These are phyloP conservation scores for Acanthosoma haemorrhoidale DNA, from an alignment of 2,888 invertebrate species.

Conservation along the genomic window DNA sequence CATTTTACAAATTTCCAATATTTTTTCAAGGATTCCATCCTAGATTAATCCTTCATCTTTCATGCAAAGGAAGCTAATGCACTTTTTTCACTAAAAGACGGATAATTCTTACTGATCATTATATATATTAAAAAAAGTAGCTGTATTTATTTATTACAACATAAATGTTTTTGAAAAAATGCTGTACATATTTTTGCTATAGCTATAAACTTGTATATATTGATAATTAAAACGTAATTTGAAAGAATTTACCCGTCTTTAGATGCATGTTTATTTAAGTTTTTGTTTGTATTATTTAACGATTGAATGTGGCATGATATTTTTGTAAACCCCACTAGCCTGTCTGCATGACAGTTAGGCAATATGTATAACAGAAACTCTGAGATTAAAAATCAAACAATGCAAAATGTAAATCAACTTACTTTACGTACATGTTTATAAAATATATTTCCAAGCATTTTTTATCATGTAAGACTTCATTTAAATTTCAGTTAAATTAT, in stretches of 20 bases:
- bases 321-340: slow-evolving; percentile 13
- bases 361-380: background rate
- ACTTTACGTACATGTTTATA: no score
- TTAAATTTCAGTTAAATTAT: no score
- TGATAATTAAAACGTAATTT: background rate
- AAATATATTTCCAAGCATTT: no score
- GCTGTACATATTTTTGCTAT: background rate
- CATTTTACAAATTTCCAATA: background rate
- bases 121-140: background rate
- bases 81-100: background rate
- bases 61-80: slow-evolving; percentile 3
- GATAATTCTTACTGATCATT: background rate
- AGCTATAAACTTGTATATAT: background rate
- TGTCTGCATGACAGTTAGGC: slow-evolving; percentile 1
- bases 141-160: background rate
- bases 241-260: background rate
- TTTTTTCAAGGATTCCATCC: background rate
- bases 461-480: no score
- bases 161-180: background rate
- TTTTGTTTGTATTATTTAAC: background rate
- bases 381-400: no score
- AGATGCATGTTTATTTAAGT: slow-evolving; percentile 16
- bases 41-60: background rate
- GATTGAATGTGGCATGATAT: slow-evolving; percentile 26
- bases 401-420: no score